phyloP scores from a whole-genome alignment of 2,888 invertebrate species.

The Archips crataeganus region DNA sequence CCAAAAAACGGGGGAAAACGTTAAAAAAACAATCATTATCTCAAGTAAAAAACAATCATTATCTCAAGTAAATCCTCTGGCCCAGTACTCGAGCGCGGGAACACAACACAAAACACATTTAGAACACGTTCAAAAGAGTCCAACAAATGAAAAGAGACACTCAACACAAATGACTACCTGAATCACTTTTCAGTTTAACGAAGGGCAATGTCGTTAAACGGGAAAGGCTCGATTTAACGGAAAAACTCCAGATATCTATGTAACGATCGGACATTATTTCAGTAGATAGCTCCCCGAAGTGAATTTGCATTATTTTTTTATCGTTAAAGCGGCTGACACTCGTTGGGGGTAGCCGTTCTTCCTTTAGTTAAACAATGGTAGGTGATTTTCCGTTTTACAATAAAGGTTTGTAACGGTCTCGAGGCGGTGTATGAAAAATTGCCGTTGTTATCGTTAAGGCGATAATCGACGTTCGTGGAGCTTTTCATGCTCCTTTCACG shows the following conservation, averaged over 20 bases:
- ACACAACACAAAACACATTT: slow-evolving; percentile 63
- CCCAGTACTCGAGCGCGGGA: neutral
- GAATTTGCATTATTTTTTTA: slow-evolving; percentile 82
- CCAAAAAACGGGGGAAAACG: neutral
- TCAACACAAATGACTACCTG: slow-evolving; percentile 76
- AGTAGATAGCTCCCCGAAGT: slow-evolving; percentile 60
- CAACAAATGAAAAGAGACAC: slow-evolving; percentile 77
- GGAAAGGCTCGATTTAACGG: slow-evolving; percentile 76
- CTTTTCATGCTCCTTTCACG: slow-evolving; percentile 33
- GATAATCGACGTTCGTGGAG: slow-evolving; percentile 44
- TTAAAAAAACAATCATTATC: slow-evolving; percentile 24
- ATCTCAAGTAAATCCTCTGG: slow-evolving; percentile 9
- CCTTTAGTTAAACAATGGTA: slow-evolving; percentile 64
- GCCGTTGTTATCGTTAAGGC: slow-evolving; percentile 63
- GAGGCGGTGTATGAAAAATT: slow-evolving; percentile 69
- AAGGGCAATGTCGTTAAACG: slow-evolving; percentile 73
- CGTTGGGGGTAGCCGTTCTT: slow-evolving; percentile 67
- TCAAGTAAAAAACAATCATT: slow-evolving; percentile 22
- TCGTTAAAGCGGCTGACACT: slow-evolving; percentile 71
- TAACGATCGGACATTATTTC: slow-evolving; percentile 77
- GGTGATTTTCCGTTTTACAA: slow-evolving; percentile 68
- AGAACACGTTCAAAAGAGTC: slow-evolving; percentile 59
- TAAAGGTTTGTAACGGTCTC: slow-evolving; percentile 62
- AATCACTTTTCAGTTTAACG: slow-evolving; percentile 75
- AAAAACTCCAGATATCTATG: slow-evolving; percentile 76